A percentile compares a stretch with the other conserved stretches of the same genome.
These are phyloP conservation scores for Cheirogaleus major DNA, from an alignment of 2,797 vertebrate species.

Conservation along the genomic window DNA sequence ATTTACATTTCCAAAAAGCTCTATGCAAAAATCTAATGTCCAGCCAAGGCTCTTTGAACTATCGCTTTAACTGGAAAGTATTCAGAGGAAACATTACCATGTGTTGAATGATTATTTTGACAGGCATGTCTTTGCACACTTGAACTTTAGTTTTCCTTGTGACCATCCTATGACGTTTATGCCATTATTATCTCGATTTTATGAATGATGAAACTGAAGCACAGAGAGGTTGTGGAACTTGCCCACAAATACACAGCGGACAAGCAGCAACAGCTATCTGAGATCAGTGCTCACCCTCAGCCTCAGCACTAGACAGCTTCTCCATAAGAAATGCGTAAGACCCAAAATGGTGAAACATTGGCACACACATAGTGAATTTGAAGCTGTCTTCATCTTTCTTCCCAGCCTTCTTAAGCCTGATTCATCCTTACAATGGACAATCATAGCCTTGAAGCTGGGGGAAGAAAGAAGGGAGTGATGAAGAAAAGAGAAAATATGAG, in stretches of 20 bases:
- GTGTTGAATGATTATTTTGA: background rate
- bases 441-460: background rate
- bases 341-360: background rate
- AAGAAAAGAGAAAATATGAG: background rate
- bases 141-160: background rate
- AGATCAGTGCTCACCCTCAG: background rate
- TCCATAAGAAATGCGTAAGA: background rate
- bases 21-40: background rate
- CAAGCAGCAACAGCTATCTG: background rate
- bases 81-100: background rate
- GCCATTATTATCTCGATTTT: background rate
- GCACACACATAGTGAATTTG: background rate
- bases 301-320: background rate
- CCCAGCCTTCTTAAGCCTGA: background rate
- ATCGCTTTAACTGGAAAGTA: background rate
- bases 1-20: background rate
- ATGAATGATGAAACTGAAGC: background rate
- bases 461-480: background rate
- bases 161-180: background rate
- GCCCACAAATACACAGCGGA: background rate
- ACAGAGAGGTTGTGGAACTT: background rate
- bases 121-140: background rate
- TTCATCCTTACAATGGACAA: background rate
- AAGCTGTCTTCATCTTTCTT: background rate
- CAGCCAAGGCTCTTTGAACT: background rate